Evolutionary conservation across 2,888 invertebrate species (phyloP).

Genomic region (Dimorphilus gyrociliatus): DNA sequence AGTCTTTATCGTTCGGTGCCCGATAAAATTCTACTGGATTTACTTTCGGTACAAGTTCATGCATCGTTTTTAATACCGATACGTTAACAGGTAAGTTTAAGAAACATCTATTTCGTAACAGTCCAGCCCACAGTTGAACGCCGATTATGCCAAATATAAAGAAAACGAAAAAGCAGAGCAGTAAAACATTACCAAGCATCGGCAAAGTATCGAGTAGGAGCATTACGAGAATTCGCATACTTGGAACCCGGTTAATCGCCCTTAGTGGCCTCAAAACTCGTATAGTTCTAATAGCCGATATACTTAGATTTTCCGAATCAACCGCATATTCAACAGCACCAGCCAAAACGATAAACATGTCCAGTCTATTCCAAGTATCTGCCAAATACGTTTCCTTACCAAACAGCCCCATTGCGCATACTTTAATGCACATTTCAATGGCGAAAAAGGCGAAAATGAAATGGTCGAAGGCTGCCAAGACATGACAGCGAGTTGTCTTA

Average conservation of each 20-base stretch:
- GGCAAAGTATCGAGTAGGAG: conserved; percentile 90
- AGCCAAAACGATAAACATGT: conserved; percentile 90
- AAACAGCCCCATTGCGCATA: conserved; percentile 91
- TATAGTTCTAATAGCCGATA: conserved; percentile 94
- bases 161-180: conserved; percentile 98
- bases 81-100: conserved; percentile 41
- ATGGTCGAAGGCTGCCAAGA: conserved; percentile 77
- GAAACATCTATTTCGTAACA: conserved; percentile 80
- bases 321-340: conserved; percentile 49
- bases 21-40: neutral
- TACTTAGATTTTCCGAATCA: conserved; percentile 89
- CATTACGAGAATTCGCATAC: conserved; percentile 97
- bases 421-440: conserved; percentile 92
- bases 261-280: conserved; percentile 85
- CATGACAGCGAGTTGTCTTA: conserved; percentile 39
- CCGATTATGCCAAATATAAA: conserved; percentile 99
- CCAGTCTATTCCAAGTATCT: conserved; percentile 95
- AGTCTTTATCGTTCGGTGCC: conserved; percentile 48
- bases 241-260: conserved; percentile 98
- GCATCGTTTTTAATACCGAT: no score
- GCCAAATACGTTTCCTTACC: conserved; percentile 76
- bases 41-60: no score
- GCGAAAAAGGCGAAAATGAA: conserved; percentile 97
- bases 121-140: conserved; percentile 97
- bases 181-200: conserved; percentile 89